Evolutionary conservation across 2,888 invertebrate species (phyloP).

Genomic region (Busseola fusca): DNA sequence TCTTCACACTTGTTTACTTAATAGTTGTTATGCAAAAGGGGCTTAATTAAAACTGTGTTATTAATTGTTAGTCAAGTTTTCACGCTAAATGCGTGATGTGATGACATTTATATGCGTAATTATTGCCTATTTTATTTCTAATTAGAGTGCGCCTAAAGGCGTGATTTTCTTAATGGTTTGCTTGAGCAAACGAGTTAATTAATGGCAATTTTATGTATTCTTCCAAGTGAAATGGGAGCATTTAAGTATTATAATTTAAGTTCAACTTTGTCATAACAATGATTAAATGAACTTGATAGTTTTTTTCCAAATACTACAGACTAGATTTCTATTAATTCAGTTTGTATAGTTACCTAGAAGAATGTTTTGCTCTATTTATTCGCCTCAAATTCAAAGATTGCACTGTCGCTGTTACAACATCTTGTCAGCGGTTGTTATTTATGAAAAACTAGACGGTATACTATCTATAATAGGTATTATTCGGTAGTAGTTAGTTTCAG

Average conservation of each 20-base stretch:
- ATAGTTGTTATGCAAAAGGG: slow-evolving; percentile 16
- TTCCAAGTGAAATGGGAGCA: neutral
- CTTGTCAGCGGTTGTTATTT: slow-evolving; percentile 16
- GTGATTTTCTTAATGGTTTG: neutral
- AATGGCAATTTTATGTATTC: neutral
- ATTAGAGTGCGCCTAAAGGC: neutral
- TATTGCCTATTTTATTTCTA: neutral
- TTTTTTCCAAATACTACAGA: neutral
- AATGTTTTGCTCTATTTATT: slow-evolving; percentile 49
- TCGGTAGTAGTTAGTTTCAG: neutral
- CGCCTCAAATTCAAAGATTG: slow-evolving; percentile 39
- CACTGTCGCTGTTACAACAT: slow-evolving; percentile 43
- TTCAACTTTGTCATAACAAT: neutral
- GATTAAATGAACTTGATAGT: neutral
- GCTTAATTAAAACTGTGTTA: slow-evolving; percentile 13
- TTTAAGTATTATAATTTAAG: neutral
- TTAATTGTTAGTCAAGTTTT: slow-evolving; percentile 33
- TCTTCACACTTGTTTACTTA: slow-evolving; percentile 39
- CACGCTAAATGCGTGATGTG: slow-evolving; percentile 5
- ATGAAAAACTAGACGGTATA: slow-evolving; percentile 11
- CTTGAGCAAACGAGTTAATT: neutral
- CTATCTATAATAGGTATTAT: neutral
- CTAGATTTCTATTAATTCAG: neutral
- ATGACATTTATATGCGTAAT: slow-evolving; percentile 10
- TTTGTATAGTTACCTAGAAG: slow-evolving; percentile 1